These are phyloP conservation scores for Rhopalosiphum nymphaeae DNA, from an alignment of 2,888 invertebrate genomes.

Conservation along the genomic window DNA sequence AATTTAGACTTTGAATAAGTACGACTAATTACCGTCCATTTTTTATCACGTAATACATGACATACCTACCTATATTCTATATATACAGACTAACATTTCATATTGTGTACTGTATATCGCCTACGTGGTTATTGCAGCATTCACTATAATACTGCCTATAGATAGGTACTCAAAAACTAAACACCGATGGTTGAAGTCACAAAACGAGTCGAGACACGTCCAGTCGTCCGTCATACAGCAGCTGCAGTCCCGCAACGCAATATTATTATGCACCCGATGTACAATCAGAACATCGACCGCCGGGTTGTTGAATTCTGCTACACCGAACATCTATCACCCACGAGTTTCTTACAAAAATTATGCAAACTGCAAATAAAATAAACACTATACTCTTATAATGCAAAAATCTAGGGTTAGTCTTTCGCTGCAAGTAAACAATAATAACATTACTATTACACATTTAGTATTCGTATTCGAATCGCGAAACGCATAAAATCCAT, in stretches of 20 bases:
- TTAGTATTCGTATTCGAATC: not conserved
- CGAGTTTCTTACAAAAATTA: not conserved
- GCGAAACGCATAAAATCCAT: not conserved
- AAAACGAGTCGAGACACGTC: not conserved
- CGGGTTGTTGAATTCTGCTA: not conserved
- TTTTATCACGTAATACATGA: not conserved
- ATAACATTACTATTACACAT: not conserved
- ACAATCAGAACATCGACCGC: not conserved
- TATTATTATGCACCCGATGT: not conserved
- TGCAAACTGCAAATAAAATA: not conserved
- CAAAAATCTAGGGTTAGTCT: not conserved
- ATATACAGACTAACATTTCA: not conserved
- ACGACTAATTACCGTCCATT: not conserved
- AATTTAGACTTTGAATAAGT: slow-evolving; percentile 13
- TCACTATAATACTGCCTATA: not conserved
- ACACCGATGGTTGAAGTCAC: not conserved
- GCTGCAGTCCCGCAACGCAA: not conserved
- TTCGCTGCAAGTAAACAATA: not conserved
- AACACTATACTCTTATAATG: not conserved
- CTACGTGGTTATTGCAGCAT: not conserved
- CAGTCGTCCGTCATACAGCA: not conserved
- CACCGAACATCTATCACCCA: not conserved
- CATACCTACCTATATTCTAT: not conserved
- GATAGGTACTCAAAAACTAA: not conserved
- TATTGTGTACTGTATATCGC: not conserved